Evolutionary conservation across 2,888 invertebrate species (phyloP), one percentile per base, ranked within the genome.

Genomic region (Linnaemya vulpina): DNA sequence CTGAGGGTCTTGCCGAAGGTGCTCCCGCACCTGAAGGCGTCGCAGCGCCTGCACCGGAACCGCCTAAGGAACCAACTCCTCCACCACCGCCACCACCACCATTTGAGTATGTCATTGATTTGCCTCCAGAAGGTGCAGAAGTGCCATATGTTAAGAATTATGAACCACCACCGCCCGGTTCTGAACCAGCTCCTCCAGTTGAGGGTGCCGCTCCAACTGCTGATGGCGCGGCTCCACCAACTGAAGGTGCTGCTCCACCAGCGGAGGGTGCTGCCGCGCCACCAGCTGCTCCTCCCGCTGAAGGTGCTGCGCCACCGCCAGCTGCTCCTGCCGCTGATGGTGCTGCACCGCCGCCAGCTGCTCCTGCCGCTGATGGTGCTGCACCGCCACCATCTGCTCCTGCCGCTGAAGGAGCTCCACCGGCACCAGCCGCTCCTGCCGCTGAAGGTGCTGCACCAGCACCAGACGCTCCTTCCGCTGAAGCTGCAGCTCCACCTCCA

Each of bases 41-140:
- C 73, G 76, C 88, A 86, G 87, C 86, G 46, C 63, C 86, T 82
- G 90, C 88, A 49, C 90, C 91, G 22, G 90, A 89, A 79, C 91
- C 91, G 84, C 91, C 91, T 13, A 92, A 91, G 87, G 90, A 91
- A 85, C 91, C 90, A 60, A 92, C 92, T 70, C 91, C 92, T 79
- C 92, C 93, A 68, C 92, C 92, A 86, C 92, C 92, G 87, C 91
- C 92, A 87, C 92, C 92, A 85, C 91, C 92, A 88, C 93, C 93
- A 90, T 93, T 93, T 86, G 93, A 93, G 75, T 92, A 92, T 87
- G 87, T 89, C 15, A 91, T 92, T 87, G 92, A 93, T 87, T 89
- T 93, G 87, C 93, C 93, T 71, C 92, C 92, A 90, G 93, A 93
- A 88, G 93, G 92, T 86, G 93, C 93, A 88, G 92, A 93, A 87